These are phyloP conservation scores for Antechinus flavipes DNA, from an alignment of 2,113 vertebrate species.

Conservation along the genomic window DNA sequence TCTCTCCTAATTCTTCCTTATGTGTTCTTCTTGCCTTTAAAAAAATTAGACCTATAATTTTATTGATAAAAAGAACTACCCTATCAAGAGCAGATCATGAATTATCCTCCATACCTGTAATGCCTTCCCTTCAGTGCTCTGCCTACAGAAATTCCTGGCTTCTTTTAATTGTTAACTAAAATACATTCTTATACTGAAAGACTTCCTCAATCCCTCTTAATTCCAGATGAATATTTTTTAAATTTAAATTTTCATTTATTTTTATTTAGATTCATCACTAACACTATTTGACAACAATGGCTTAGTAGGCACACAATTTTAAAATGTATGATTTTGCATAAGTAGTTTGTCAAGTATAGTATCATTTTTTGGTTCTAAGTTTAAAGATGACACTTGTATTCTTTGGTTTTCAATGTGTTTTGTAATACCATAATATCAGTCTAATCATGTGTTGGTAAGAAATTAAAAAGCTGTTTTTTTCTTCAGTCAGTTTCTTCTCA, in stretches of 20 bases:
- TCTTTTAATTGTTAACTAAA: not conserved
- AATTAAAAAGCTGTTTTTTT: not conserved
- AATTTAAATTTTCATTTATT: not conserved
- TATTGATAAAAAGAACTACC: not conserved
- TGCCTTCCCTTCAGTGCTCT: not conserved
- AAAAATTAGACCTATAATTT: not conserved
- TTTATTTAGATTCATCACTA: not conserved
- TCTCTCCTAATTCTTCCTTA: not conserved
- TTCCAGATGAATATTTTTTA: not conserved
- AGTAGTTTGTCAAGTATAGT: not conserved
- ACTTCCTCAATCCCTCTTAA: not conserved
- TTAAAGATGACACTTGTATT: not conserved
- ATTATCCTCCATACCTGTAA: not conserved
- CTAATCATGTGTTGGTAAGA: not conserved
- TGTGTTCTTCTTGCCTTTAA: conserved; percentile 21
- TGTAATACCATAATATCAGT: not conserved
- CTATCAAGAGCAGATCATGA: not conserved
- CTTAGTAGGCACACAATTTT: not conserved
- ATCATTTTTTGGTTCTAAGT: not conserved
- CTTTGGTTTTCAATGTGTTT: not conserved
- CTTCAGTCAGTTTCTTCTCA: not conserved
- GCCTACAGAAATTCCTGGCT: not conserved
- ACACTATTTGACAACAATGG: not conserved
- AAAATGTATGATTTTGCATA: not conserved
- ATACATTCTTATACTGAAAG: not conserved